Conservation (phyloP, 2,113 vertebrate genomes). For the Verasper variegatus region DNA sequence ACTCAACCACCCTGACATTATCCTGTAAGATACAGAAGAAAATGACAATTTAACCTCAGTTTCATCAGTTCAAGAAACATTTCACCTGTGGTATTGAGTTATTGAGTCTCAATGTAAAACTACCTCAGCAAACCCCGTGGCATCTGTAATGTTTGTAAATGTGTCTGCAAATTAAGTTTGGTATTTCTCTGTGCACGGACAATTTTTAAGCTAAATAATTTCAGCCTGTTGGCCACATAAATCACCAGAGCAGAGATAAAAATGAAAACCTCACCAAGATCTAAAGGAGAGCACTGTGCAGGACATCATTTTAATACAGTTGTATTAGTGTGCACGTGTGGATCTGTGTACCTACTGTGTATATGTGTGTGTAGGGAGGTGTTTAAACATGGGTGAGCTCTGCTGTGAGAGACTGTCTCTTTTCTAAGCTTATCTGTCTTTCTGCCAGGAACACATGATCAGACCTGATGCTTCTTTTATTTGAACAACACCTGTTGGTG, state of each 20-base stretch:
- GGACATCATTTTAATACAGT: slow-evolving; percentile 57
- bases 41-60: too few relatives aligned
- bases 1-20: too few relatives aligned
- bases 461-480: slow-evolving; percentile 46
- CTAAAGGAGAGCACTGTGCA: slow-evolving; percentile 41
- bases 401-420: slow-evolving; percentile 23
- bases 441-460: slow-evolving; percentile 53
- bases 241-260: slow-evolving; percentile 71
- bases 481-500: slow-evolving; percentile 52
- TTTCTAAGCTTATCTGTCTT: slow-evolving; percentile 50
- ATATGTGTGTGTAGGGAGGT: background rate
- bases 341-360: slow-evolving; percentile 18
- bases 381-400: slow-evolving; percentile 6
- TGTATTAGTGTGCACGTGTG: slow-evolving; percentile 38
- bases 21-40: too few relatives aligned
- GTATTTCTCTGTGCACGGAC: slow-evolving; percentile 61
- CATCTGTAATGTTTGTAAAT: too few relatives aligned
- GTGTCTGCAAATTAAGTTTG: slow-evolving; percentile 60
- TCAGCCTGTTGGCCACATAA: slow-evolving; percentile 63
- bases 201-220: slow-evolving; percentile 75
- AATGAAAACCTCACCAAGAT: slow-evolving; percentile 74
- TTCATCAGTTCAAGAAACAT: too few relatives aligned
- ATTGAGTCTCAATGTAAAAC: too few relatives aligned
- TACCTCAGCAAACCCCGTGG: too few relatives aligned
- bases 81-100: too few relatives aligned